Evolutionary conservation across 2,888 invertebrate species (phyloP).

Genomic region (Cylindroiulus punctatus): DNA sequence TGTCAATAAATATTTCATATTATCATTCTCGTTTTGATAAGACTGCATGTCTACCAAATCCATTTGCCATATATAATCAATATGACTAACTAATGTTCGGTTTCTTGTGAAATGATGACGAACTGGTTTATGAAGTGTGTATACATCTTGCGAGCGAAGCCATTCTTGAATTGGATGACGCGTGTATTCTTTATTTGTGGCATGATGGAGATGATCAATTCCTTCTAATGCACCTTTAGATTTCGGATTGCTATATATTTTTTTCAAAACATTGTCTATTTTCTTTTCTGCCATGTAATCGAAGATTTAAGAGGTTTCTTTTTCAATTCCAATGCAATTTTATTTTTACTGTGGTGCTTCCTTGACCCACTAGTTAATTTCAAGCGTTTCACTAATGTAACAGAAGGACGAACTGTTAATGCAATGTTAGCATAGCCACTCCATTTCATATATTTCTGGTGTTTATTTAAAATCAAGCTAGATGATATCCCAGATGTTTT

Average conservation of each 20-base stretch:
- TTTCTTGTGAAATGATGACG: slow-evolving; percentile 10
- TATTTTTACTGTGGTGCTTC: too few species aligned
- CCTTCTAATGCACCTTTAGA: slow-evolving; percentile 6
- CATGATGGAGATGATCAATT: neutral
- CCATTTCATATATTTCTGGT: too few species aligned
- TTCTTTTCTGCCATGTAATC: neutral
- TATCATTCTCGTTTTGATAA: slow-evolving; percentile 59
- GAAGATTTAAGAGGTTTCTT: too few species aligned
- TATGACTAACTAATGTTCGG: slow-evolving; percentile 58
- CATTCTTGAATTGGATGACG: neutral
- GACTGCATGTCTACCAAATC: slow-evolving; percentile 60
- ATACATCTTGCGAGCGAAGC: neutral
- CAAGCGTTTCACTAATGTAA: too few species aligned
- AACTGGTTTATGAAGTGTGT: neutral
- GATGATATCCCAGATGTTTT: too few species aligned
- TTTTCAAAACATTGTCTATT: neutral
- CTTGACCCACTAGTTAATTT: too few species aligned
- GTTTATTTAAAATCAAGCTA: too few species aligned
- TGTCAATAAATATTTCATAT: slow-evolving; percentile 60
- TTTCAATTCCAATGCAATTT: too few species aligned
- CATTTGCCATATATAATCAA: slow-evolving; percentile 61
- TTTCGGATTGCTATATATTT: neutral
- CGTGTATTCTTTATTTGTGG: neutral
- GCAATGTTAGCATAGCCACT: too few species aligned
- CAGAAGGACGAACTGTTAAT: too few species aligned